A percentile compares a stretch with the other conserved stretches of the same genome.
Conservation (phyloP, 2,888 invertebrate species). For the Panzeria rudis region DNA sequence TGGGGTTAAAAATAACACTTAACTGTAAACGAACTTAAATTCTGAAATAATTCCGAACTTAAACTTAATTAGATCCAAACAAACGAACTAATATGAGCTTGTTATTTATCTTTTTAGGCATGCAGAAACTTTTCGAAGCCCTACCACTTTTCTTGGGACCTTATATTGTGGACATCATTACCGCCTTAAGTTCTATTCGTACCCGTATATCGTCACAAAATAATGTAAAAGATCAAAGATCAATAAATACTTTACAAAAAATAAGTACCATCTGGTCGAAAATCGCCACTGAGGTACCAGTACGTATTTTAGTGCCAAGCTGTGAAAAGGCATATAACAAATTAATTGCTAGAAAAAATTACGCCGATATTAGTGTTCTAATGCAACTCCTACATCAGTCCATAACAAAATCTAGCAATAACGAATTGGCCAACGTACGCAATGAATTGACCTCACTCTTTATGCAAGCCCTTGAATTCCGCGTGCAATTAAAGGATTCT, state of each 20-base stretch:
- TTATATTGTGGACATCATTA: constrained; percentile 90
- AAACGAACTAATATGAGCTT: background rate
- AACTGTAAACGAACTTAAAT: too few species aligned
- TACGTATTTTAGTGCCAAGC: constrained; percentile 91
- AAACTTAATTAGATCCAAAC: background rate
- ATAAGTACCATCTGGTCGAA: constrained; percentile 87
- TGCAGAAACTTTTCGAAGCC: constrained; percentile 92
- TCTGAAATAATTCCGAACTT: too few species aligned
- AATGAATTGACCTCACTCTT: constrained; percentile 90
- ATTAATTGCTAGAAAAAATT: constrained; percentile 85
- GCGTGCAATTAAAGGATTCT: constrained; percentile 85
- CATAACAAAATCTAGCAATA: constrained; percentile 86
- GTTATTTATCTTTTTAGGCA: constrained; percentile 82
- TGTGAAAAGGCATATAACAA: constrained; percentile 87
- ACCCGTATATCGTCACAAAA: constrained; percentile 78
- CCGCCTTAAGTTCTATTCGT: constrained; percentile 86
- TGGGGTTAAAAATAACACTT: too few species aligned
- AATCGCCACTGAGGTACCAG: constrained; percentile 88
- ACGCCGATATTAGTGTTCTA: constrained; percentile 87
- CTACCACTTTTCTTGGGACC: constrained; percentile 93
- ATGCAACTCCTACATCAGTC: constrained; percentile 91
- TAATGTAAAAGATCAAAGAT: constrained; percentile 84
- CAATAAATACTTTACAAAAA: constrained; percentile 85
- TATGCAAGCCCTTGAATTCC: constrained; percentile 88
- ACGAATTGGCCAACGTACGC: constrained; percentile 88